A percentile compares a stretch with the other conserved stretches of the same genome.
These are phyloP conservation scores for Trinorchestia longiramus DNA, from an alignment of 1,140 invertebrate species.

Conservation along the genomic window DNA sequence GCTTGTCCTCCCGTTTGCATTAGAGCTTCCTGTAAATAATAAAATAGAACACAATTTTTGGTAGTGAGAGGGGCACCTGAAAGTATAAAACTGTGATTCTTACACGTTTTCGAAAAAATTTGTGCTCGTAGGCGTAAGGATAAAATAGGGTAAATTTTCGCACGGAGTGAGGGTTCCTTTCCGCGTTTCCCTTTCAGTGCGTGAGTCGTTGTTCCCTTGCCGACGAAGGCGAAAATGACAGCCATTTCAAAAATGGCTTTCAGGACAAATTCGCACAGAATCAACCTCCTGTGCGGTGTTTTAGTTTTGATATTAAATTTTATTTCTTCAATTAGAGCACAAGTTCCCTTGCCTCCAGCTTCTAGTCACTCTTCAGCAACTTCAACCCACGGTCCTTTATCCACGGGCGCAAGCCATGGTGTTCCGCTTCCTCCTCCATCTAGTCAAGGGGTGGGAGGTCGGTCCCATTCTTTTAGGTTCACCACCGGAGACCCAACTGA, in stretches of 20 bases:
- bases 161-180: not conserved
- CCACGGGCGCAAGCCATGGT: not conserved
- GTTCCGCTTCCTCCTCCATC: not conserved
- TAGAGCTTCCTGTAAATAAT: not conserved
- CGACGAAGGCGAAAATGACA: conserved; percentile 5
- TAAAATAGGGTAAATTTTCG: not conserved
- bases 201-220: not conserved
- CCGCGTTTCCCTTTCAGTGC: conserved; percentile 18
- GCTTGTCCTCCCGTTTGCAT: not conserved
- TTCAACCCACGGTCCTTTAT: not conserved
- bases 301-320: not conserved
- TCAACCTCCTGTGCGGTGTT: not conserved
- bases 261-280: not conserved
- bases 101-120: not conserved
- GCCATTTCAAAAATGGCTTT: not conserved
- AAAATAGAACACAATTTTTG: not conserved
- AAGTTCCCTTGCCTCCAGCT: not conserved
- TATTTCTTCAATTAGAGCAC: conserved; percentile 14
- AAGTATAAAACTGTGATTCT: not conserved
- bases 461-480: not conserved
- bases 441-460: not conserved
- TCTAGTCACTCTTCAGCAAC: not conserved
- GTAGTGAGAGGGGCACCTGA: not conserved
- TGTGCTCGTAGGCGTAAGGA: not conserved
- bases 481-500: not conserved